phyloP scores from a whole-genome alignment of 2,797 vertebrate genomes.

The Gymnocypris eckloni region DNA sequence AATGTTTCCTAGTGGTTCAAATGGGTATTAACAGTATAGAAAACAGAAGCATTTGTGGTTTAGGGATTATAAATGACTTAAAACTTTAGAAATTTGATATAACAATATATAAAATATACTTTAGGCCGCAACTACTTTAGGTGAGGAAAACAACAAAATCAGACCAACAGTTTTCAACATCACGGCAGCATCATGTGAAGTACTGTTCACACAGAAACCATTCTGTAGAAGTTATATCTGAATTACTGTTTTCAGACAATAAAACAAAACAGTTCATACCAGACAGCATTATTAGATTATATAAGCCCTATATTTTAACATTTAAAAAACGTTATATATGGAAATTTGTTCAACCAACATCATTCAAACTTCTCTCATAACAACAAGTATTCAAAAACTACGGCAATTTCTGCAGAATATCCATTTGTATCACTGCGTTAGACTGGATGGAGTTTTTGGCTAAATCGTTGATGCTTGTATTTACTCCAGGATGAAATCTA shows the following conservation, averaged over 20 bases:
- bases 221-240: neutral
- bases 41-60: neutral
- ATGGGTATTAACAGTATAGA: neutral
- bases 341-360: neutral
- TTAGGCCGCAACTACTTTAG: neutral
- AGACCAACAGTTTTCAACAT: neutral
- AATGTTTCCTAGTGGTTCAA: neutral
- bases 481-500: conserved; percentile 4
- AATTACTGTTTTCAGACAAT: neutral
- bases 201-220: neutral
- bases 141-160: neutral
- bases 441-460: neutral
- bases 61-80: neutral
- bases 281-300: neutral
- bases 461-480: neutral
- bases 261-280: neutral
- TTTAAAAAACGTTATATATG: neutral
- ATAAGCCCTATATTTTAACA: neutral
- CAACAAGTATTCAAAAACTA: neutral
- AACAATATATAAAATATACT: neutral
- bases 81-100: neutral
- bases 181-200: neutral
- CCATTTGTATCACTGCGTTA: neutral
- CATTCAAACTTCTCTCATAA: neutral
- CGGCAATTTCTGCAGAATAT: neutral